These are phyloP conservation scores for Thecophora atra DNA, from an alignment of 2,888 invertebrate species.

Conservation along the genomic window DNA sequence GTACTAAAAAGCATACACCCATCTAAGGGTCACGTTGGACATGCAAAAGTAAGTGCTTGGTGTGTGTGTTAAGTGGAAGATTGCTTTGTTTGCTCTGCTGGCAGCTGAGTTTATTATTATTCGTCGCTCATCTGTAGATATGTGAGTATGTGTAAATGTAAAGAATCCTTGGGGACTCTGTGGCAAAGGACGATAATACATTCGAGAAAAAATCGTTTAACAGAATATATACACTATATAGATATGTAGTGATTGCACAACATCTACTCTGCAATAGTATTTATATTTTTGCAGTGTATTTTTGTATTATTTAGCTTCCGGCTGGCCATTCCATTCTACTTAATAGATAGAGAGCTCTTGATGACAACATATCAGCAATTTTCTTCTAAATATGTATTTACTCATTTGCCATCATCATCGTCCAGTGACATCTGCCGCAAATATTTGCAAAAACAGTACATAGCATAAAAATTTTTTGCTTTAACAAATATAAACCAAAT, in stretches of 20 bases:
- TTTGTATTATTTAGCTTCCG: not conserved
- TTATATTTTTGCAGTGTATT: not conserved
- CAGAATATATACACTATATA: conserved; percentile 23
- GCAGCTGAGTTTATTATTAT: conserved; percentile 48
- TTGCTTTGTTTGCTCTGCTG: conserved; percentile 35
- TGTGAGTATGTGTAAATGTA: conserved; percentile 34
- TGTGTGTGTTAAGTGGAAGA: not conserved
- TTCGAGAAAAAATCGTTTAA: not conserved
- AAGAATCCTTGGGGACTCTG: conserved; percentile 42
- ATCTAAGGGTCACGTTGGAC: conserved; percentile 20
- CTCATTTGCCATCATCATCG: conserved; percentile 42
- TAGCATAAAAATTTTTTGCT: conserved; percentile 6
- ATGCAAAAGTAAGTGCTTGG: conserved; percentile 22
- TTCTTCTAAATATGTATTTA: conserved; percentile 12
- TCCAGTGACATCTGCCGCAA: conserved; percentile 43
- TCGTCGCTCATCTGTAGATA: conserved; percentile 38
- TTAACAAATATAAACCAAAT: conserved; percentile 33
- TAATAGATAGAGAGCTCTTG: conserved; percentile 20
- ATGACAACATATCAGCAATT: conserved; percentile 33
- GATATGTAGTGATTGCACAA: conserved; percentile 15
- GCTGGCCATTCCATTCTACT: conserved; percentile 1
- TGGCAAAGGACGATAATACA: conserved; percentile 41
- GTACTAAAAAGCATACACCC: conserved; percentile 13
- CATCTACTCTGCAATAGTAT: not conserved
- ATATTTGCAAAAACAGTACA: conserved; percentile 33